phyloP scores from a whole-genome alignment of 30 jellyfish, hydroid and myxozoan genomes.

The Aurelia aurita region DNA sequence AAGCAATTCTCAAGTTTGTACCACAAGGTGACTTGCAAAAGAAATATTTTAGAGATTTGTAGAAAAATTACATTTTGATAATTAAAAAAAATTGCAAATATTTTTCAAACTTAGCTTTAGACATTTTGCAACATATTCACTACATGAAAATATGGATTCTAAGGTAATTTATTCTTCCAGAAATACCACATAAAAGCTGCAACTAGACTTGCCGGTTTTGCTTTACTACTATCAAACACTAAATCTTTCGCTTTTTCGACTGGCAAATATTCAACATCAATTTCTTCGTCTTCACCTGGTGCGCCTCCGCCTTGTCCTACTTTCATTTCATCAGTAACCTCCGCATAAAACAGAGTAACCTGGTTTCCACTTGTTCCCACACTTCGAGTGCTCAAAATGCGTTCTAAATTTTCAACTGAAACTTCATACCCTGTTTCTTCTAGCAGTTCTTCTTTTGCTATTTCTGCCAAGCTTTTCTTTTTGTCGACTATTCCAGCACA shows the following conservation, averaged over 20 bases:
- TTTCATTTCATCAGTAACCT: conserved; percentile 96
- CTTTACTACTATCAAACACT: conserved; percentile 59
- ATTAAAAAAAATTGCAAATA: too few species aligned
- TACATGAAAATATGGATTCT: too few species aligned
- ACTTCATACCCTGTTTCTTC: conserved; percentile 97
- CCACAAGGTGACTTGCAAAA: too few species aligned
- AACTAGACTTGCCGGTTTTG: conserved; percentile 78
- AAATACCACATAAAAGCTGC: conserved; percentile 97
- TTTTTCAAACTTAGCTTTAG: too few species aligned
- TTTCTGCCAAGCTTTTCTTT: conserved; percentile 66
- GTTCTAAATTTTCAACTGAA: conserved; percentile 53
- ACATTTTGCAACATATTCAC: too few species aligned
- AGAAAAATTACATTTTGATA: too few species aligned
- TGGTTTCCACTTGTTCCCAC: conserved; percentile 87
- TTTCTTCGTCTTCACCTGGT: conserved; percentile 79
- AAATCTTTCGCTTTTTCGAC: conserved; percentile 77
- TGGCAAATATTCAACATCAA: conserved; percentile 88
- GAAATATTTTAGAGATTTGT: too few species aligned
- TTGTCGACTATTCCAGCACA: conserved; percentile 98
- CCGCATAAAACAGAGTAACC: conserved; percentile 81
- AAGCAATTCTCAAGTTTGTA: too few species aligned
- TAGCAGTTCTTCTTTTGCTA: conserved; percentile 80
- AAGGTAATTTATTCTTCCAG: conserved; percentile 41
- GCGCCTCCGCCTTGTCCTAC: conserved; percentile 93
- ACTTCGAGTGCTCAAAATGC: conserved; percentile 33